Evolutionary conservation across 2,888 invertebrate genomes (phyloP).

Genomic region (Drosophila mimica): DNA sequence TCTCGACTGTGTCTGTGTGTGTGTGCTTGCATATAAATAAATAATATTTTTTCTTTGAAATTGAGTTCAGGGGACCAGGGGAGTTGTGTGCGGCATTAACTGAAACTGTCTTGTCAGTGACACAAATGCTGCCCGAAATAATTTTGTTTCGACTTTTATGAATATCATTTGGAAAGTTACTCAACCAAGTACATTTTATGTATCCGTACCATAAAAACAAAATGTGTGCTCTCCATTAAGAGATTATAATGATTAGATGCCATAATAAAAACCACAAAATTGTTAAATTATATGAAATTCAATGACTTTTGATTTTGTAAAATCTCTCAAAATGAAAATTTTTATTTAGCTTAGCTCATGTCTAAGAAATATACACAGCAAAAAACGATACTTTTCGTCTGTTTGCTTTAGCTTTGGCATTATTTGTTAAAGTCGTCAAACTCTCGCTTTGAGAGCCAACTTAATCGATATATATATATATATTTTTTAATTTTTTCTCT

Average conservation of each 20-base stretch:
- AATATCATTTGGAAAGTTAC: constrained; percentile 41
- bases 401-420: neutral
- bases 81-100: neutral
- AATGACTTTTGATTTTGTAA: neutral
- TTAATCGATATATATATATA: neutral
- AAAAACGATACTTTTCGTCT: neutral
- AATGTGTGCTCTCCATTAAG: constrained; percentile 3
- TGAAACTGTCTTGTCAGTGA: constrained; percentile 9
- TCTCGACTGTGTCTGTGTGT: constrained; percentile 6
- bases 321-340: neutral
- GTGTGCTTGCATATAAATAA: constrained; percentile 70
- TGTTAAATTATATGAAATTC: neutral
- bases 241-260: neutral
- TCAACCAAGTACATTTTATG: constrained; percentile 1
- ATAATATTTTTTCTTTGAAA: constrained; percentile 64
- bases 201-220: neutral
- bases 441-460: neutral
- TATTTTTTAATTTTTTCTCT: neutral
- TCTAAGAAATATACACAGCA: neutral
- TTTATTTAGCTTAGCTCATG: neutral
- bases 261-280: neutral
- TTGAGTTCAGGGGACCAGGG: constrained; percentile 23
- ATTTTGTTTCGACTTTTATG: constrained; percentile 42
- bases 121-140: constrained; percentile 19
- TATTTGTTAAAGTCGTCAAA: neutral